Evolutionary conservation across 2,888 invertebrate species (phyloP), one percentile per base, ranked within the genome.

Genomic region (Phasia obesa): DNA sequence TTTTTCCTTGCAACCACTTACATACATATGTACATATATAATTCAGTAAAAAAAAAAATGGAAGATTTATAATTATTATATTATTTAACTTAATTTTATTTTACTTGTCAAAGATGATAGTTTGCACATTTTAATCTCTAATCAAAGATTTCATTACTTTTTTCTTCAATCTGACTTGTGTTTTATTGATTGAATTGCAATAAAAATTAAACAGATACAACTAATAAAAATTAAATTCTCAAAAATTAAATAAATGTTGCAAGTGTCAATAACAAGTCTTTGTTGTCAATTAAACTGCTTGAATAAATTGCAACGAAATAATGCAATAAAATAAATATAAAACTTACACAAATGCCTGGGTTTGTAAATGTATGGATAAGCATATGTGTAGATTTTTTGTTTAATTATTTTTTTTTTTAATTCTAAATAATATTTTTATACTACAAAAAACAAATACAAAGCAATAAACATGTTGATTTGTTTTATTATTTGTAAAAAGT

Each of bases 401-500:
- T 64, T 35, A 55, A 25, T 64, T 67, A 15, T 49, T 23, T 51
- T 73, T 47, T 4, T 17, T 73, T 47, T 4, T 17, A 47, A 47
- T 47, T 17, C 4, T 13, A n/a, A 47, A 11, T 0, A 47, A 19
- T 17, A 17, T n/a, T 17, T 17, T 38, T 38, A 4, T 3, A 38
- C 38, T 38, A n/a, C 4, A 42, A 42, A 42, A 42, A n/a, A 42
- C 13, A 42, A 15, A 27, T 6, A 27, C 3, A 42, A 15, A 42
- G 38, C 13, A 17, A 69, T 69, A 65, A 38, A 15, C 71, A 73
- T 77, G 67, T 76, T 79, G 71, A 76, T 75, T 75, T 75, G 75
- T 71, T n/a, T n/a, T n/a, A n/a, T n/a, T n/a, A n/a, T n/a, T 67
- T 75, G 79, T 60, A 67, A 75, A 78, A 83, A 83, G 83, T 79